Base-by-base conservation (phyloP, 2,888 invertebrate species). In the Phyto melanocephala region DNA sequence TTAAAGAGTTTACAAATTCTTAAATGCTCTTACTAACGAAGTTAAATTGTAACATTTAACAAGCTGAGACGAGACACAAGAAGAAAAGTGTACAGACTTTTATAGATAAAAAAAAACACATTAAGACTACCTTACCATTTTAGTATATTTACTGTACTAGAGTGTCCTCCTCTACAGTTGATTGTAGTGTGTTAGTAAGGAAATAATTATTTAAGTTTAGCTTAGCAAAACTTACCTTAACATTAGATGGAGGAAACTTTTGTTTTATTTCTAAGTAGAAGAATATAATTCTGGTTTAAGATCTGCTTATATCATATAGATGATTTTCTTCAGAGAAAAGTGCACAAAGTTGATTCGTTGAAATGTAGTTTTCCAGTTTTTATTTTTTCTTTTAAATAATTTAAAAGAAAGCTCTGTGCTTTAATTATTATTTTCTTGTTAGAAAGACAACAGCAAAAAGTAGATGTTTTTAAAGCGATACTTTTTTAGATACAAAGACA, bases 331-430 rank as follows among this genome's bases (percentile, higher is more conserved):
- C 37, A 11, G 20, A 47, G 60, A 54, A 75, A 78, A 82, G 79
- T 79, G 75, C 82, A 75, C 75, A 79, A 79, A 60, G 58, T 71
- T 82, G 71, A 71, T 67, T 71, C 82, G 79, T 76, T 82, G 67
- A 62, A 76, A 54, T 47, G 75, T 28, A 75, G 42, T 37, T 6
- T 54, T 15, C 35, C 65, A 65, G 56, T 65, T 35, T 56, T 42
- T 24, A 3, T 45, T 13, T n/a, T 7, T 35, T 63, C 20, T 20
- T 65, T 67, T 60, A 33, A 5, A 22, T n/a, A 40, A 56, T 35
- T 52, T 72, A 15, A 20, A 58, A 79, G n/a, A 78, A 60, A 78
- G 70, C 75, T 75, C 78, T 75, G 74, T 52, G 58, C 45, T 63
- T 70, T 35, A 70, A 78, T 56, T 71, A 62, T n/a, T 47, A 76